Percentiles rank a stretch among this genome's conserved stretches.
These are phyloP conservation scores for Rhabdomys pumilio DNA, from an alignment of 2,797 vertebrate genomes.

Conservation along the genomic window DNA sequence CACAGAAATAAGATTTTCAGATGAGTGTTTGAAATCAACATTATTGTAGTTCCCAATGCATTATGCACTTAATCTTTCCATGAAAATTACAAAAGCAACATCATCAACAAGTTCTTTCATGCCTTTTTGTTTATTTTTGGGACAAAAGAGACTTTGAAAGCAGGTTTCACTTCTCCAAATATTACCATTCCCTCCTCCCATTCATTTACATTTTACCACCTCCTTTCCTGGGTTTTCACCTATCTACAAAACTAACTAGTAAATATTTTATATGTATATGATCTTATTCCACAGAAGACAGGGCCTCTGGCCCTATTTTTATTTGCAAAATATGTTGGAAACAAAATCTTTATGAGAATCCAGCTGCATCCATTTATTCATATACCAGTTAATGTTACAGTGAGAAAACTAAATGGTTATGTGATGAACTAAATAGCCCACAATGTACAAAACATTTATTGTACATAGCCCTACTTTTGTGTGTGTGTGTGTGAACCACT, in stretches of 20 bases:
- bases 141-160: neutral
- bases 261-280: neutral
- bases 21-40: neutral
- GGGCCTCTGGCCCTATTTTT: neutral
- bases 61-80: neutral
- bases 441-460: neutral
- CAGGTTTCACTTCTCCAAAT: neutral
- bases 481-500: neutral
- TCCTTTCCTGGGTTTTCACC: neutral
- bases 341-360: neutral
- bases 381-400: neutral
- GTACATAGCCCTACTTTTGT: neutral
- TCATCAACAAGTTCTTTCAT: neutral
- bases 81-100: neutral
- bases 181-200: neutral
- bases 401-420: neutral
- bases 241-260: neutral
- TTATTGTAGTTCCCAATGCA: neutral
- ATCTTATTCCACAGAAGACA: neutral
- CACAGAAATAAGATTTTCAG: neutral
- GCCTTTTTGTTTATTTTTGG: neutral
- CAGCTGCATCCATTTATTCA: neutral
- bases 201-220: neutral
- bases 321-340: neutral
- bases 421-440: neutral